Percentiles rank a stretch among this genome's conserved stretches.
phyloP scores from a whole-genome alignment of 1,140 invertebrate species.

The Rhagoletis zephyria region DNA sequence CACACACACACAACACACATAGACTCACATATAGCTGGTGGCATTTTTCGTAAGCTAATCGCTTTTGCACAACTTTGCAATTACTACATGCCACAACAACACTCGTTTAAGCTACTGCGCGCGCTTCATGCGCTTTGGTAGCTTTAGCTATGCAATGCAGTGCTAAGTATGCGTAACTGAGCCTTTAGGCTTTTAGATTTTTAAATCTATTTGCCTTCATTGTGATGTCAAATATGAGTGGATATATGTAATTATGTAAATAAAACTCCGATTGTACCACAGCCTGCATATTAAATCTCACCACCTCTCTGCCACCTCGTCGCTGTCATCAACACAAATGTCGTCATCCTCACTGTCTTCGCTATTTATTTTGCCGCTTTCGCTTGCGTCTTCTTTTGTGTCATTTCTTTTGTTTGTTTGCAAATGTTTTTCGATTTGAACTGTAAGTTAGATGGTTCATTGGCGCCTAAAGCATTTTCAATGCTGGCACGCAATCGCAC shows the following conservation, averaged over 20 bases:
- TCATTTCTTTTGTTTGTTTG: constrained; percentile 29
- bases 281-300: constrained; percentile 37
- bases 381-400: constrained; percentile 8
- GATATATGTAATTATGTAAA: not conserved
- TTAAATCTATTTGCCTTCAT: no score
- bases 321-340: not conserved
- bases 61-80: no score
- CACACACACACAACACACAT: no score
- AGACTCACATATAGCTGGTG: not conserved
- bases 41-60: not conserved
- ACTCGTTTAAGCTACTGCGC: not conserved
- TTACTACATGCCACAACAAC: constrained; percentile 27
- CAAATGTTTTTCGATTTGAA: constrained; percentile 4
- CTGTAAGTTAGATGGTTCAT: constrained; percentile 17
- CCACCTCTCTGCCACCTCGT: not conserved
- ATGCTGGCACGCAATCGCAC: not conserved
- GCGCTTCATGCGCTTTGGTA: not conserved
- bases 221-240: no score
- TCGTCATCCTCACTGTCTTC: not conserved
- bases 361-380: not conserved
- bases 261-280: not conserved
- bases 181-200: no score
- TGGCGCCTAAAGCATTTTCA: constrained; percentile 9
- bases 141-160: no score
- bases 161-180: no score